Conservation (phyloP, 2,797 vertebrate genomes). For the Podarcis lilfordi region DNA sequence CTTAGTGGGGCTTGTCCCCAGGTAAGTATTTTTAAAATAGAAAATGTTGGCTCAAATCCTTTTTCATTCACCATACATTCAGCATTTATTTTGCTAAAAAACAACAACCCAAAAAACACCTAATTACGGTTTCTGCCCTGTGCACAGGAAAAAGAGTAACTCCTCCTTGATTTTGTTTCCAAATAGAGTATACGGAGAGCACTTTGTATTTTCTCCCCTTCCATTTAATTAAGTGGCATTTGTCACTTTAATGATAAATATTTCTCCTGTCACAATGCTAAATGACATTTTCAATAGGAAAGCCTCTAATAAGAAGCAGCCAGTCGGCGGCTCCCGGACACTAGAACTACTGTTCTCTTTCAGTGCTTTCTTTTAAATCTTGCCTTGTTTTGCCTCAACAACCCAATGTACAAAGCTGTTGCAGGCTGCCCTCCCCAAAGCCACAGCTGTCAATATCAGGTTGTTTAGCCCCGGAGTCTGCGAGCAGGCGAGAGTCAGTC, state of each 20-base stretch:
- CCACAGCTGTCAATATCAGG: slow-evolving; percentile 84
- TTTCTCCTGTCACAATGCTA: slow-evolving; percentile 38
- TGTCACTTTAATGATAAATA: slow-evolving; percentile 14
- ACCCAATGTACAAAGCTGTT: slow-evolving; percentile 82
- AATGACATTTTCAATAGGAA: slow-evolving; percentile 18
- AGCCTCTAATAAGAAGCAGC: slow-evolving; percentile 67
- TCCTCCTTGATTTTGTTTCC: background rate
- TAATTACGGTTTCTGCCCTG: background rate
- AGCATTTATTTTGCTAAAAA: background rate
- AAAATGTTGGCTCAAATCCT: background rate
- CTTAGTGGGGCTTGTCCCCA: no score
- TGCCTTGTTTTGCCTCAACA: slow-evolving; percentile 89
- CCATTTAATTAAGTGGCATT: slow-evolving; percentile 23
- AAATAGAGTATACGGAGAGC: rapidly evolving
- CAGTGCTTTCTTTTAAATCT: slow-evolving; percentile 86
- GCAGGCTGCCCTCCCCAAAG: slow-evolving; percentile 79
- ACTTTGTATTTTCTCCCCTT: background rate
- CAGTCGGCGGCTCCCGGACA: slow-evolving; percentile 81
- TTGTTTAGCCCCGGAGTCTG: slow-evolving; percentile 82
- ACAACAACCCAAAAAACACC: background rate
- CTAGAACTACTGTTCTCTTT: slow-evolving; percentile 91
- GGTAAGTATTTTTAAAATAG: rapidly evolving
- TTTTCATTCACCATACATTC: background rate
- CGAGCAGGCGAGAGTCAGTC: slow-evolving; percentile 80
- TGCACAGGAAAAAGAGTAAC: background rate